Evolutionary conservation across 1,140 invertebrate genomes (phyloP), one percentile per base, ranked within the genome.

Genomic region (Portunus trituberculatus): DNA sequence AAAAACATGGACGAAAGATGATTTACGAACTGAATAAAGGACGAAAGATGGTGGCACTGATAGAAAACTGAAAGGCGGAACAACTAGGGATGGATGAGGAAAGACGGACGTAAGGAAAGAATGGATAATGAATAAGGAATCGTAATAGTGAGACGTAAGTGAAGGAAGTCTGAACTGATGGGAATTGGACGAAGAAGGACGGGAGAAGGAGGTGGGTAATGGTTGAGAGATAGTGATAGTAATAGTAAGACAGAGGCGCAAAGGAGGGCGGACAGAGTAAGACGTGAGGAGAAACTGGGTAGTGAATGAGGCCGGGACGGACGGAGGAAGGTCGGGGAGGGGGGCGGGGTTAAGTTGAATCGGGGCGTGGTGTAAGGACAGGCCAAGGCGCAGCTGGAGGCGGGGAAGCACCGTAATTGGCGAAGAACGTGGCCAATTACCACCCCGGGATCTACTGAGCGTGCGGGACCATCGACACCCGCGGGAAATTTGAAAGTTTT

Each of bases 401-500:
- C 94, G 90, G 39, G 93, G 88, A 95, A 95, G 86, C 94, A 95
- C 83, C 94, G 82, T 95, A 95, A 95, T 95, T 95, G 94, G 94
- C 82, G 91, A 87, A 95, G 94, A 92, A 95, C 94, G 94, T 95
- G 94, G 94, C 94, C 94, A 95, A 95, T 95, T 95, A 95, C 94
- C 76, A 59, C 89, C 59, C 89, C 29, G 94, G 76, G 94, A 95
- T 95, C 94, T 46, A 45, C 89, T 67, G 52, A 48, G 84, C 89
- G 89, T 45, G 25, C 52, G 93, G 93, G 93, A 86, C 29, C n/a
- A 16, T 94, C 83, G 88, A 39, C 88, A 91, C 93, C 93, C 93
- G 89, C 89, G 94, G 94, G 94, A 92, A 95, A 95, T 91, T 91
- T 91, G 89, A 95, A 91, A 95, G 76, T 12, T 95, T 95, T 95